Conservation (phyloP, 2,113 vertebrate species). For the Ailuropoda melanoleuca region DNA sequence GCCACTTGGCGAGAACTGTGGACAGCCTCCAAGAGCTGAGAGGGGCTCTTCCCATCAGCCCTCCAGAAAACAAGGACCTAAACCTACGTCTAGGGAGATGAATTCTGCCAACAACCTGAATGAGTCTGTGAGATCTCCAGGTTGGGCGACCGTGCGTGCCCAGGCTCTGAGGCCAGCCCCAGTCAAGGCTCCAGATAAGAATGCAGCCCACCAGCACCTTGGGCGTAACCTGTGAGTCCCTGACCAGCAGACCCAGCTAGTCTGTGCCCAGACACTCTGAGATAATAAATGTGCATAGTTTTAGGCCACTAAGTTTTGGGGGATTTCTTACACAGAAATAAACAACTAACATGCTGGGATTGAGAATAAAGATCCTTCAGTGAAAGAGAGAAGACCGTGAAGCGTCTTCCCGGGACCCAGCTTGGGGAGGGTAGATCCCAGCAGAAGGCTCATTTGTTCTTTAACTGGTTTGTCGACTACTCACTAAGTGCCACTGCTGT, state of each 20-base stretch:
- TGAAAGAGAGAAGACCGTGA: neutral
- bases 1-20: neutral
- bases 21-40: neutral
- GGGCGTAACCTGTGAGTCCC: neutral
- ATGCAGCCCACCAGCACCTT: neutral
- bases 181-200: neutral
- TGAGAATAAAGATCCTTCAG: neutral
- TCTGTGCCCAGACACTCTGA: neutral
- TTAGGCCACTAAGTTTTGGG: neutral
- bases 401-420: neutral
- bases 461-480: neutral
- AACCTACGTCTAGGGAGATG: neutral
- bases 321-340: neutral
- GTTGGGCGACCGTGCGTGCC: rapidly evolving
- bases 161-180: neutral
- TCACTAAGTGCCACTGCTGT: neutral
- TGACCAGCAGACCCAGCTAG: neutral
- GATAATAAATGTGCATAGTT: neutral
- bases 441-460: neutral
- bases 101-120: neutral
- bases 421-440: neutral
- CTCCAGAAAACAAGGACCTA: neutral
- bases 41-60: neutral
- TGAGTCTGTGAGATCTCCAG: neutral
- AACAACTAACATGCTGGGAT: neutral